Evolutionary conservation across 2,888 invertebrate species (phyloP), one percentile per base, ranked within the genome.

Genomic region (Bimastos eiseni): DNA sequence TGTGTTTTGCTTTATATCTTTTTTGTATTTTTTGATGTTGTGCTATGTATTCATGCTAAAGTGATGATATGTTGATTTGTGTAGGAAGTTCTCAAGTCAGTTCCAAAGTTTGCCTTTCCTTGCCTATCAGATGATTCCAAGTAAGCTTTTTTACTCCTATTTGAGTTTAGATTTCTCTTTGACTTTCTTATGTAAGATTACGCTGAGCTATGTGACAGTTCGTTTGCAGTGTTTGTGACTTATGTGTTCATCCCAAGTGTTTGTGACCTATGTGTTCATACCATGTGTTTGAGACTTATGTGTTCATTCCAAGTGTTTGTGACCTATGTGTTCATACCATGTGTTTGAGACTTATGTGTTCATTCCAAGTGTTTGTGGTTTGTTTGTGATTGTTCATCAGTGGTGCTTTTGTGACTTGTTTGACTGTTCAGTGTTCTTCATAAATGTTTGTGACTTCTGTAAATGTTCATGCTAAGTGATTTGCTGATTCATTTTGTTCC

Each of bases 41-140:
- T 30, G n/a, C n/a, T 70, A n/a, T 70, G 30, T n/a, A 13, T n/a
- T 70, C 30, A 70, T 70, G n/a, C 36, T 86, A 30, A 86, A 86
- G 36, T 36, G 84, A 37, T 5, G 17, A 36, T 36, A 34, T 41
- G 89, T 89, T 41, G n/a, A 38, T 89, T 1, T 89, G n/a, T 89
- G 49, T 41, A 55, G 49, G 90, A 88, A 30, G 90, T 90, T n/a
- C 90, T 90, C 8, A 90, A 86, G 86, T 86, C 90, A 30, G 86
- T 90, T 49, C 44, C 90, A n/a, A 90, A 90, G 90, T 90, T 90
- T 44, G 83, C 90, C 17, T 90, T 90, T 86, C 90, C 90, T 24
- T 38, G 33, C n/a, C 30, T 41, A 8, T 38, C 89, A 24, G 33
- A 89, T 49, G 49, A 89, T 41, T 89, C 44, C n/a, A 41, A 24